Conservation (phyloP, 1,140 invertebrate species). For the Drosophila setifemur region DNA sequence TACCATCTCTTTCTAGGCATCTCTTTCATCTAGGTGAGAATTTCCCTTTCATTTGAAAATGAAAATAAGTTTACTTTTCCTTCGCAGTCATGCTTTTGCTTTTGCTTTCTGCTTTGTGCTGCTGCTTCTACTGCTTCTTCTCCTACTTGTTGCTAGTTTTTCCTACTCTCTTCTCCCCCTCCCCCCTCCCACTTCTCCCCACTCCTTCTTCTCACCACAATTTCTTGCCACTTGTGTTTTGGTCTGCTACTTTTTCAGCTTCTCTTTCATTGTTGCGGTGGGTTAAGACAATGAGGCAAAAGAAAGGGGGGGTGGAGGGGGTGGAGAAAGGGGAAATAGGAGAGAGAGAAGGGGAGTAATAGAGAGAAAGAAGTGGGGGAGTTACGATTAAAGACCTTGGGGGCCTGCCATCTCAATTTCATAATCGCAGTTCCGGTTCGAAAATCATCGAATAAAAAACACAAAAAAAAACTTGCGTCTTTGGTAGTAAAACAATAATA, state of each 20-base stretch:
- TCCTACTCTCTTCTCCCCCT: neutral
- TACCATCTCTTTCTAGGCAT: slow-evolving; percentile 1
- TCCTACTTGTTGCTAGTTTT: slow-evolving; percentile 3
- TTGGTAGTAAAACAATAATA: no score
- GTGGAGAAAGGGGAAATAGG: no score
- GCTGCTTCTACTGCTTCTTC: neutral
- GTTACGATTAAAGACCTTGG: slow-evolving; percentile 17
- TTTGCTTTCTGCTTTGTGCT: slow-evolving; percentile 12
- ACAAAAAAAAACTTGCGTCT: neutral
- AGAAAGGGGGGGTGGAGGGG: neutral
- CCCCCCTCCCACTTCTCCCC: neutral
- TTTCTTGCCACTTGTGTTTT: slow-evolving; percentile 29
- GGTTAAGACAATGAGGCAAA: no score
- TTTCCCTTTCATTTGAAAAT: slow-evolving; percentile 82
- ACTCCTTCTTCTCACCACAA: neutral
- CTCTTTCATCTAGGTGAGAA: slow-evolving; percentile 75
- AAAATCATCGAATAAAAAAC: neutral
- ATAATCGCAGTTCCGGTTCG: slow-evolving; percentile 21
- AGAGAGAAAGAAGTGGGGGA: neutral
- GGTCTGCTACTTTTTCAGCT: slow-evolving; percentile 18
- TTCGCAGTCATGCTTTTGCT: slow-evolving; percentile 42
- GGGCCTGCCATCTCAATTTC: slow-evolving; percentile 6
- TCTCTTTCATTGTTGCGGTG: slow-evolving; percentile 35
- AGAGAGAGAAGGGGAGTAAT: neutral
- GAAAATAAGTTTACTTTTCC: slow-evolving; percentile 81